Evolutionary conservation across 2,888 invertebrate species (phyloP).

Genomic region (Leptothorax acervorum): DNA sequence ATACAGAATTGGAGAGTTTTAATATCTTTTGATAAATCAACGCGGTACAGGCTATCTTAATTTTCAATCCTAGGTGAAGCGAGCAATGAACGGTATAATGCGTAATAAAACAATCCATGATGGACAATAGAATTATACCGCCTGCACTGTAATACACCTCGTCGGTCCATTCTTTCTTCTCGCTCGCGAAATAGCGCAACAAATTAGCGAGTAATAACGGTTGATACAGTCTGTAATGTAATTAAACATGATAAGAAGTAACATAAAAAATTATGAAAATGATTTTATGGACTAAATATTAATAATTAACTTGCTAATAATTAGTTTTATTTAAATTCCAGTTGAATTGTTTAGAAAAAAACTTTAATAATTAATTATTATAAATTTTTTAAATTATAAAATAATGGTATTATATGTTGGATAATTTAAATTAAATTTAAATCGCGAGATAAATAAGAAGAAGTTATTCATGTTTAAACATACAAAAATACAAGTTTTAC

Average conservation of each 20-base stretch:
- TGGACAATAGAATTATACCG: conserved; percentile 81
- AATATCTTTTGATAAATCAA: conserved; percentile 92
- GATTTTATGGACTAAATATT: conserved; percentile 68
- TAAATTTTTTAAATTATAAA: not conserved
- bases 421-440: not conserved
- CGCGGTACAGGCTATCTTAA: conserved; percentile 90
- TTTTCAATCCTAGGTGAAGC: conserved; percentile 90
- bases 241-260: not conserved
- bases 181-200: conserved; percentile 77
- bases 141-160: conserved; percentile 86
- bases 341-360: too few relatives aligned
- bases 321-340: too few relatives aligned
- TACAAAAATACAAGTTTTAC: not conserved
- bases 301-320: not conserved
- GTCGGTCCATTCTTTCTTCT: conserved; percentile 64
- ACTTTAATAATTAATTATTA: not conserved
- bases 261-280: not conserved
- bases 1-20: conserved; percentile 88
- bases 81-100: conserved; percentile 90
- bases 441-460: not conserved
- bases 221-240: conserved; percentile 78
- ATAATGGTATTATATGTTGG: not conserved
- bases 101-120: conserved; percentile 82
- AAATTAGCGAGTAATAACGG: conserved; percentile 80
- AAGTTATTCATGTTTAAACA: not conserved